A percentile compares a stretch with the other conserved stretches of the same genome.
Evolutionary conservation across 2,113 vertebrate genomes (phyloP).

Genomic region (Casuarius casuarius): DNA sequence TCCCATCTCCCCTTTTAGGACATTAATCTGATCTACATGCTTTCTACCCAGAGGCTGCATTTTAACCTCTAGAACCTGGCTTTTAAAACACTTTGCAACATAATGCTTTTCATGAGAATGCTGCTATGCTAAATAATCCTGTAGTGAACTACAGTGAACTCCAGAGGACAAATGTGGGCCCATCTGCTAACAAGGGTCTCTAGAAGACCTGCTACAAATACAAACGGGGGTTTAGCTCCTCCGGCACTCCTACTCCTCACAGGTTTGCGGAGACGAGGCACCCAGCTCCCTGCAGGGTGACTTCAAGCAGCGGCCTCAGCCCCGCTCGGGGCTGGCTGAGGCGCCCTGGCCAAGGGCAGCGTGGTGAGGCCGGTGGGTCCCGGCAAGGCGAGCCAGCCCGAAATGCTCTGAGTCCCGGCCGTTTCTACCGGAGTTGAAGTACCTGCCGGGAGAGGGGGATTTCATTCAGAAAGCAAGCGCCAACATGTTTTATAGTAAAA

Average conservation of each 20-base stretch:
- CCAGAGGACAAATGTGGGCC: background rate
- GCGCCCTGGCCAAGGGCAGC: too few species aligned
- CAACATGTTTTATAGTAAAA: rapidly evolving
- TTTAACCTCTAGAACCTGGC: background rate
- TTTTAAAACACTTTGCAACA: background rate
- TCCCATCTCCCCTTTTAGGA: background rate
- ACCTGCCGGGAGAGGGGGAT: background rate
- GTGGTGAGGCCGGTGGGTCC: too few species aligned
- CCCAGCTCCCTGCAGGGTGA: background rate
- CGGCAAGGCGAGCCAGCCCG: background rate
- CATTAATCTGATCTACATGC: background rate
- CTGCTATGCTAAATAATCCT: background rate
- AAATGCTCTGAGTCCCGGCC: rapidly evolving
- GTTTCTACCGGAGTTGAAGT: rapidly evolving
- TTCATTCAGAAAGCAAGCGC: background rate
- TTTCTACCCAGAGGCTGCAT: background rate
- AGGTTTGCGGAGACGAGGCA: background rate
- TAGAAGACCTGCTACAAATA: background rate
- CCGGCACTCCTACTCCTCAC: background rate
- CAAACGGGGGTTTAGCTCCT: rapidly evolving
- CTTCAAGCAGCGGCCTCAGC: too few species aligned
- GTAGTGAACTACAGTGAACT: background rate
- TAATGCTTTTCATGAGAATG: background rate
- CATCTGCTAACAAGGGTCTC: background rate
- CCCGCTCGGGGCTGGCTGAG: too few species aligned